Base-by-base conservation (phyloP, 2,113 vertebrate species). In the Oreotrochilus melanogaster region DNA sequence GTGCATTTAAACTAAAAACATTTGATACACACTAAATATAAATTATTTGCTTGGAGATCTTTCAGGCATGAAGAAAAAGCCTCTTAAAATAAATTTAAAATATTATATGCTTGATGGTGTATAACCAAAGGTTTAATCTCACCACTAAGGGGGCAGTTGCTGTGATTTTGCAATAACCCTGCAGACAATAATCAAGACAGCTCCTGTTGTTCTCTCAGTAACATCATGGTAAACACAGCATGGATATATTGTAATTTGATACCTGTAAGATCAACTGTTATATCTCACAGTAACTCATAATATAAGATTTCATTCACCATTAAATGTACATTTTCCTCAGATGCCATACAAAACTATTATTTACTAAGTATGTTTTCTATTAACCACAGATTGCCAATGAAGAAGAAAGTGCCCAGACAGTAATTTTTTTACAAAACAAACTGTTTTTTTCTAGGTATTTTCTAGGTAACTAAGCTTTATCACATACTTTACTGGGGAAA, bases 1-100 rank as follows among this genome's bases (percentile, higher is more conserved):
- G 87, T 97, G 97, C 97, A 96, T 97, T 97, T 97, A 97, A 97
- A 97, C 92, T 95, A 97, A 97, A 97, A 97, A 97, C 83, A 97
- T 95, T 96, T 95, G 94, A 97, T 96, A 97, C 83, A 97, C 80
- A 97, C 96, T 95, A 98, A 98, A 97, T 98, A 98, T 97, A 97
- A 98, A 98, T 98, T 97, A 98, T 98, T 98, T 98, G 96, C 97
- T 97, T 93, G 89, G 94, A 95, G 95, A 96, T 97, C 97, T 98
- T 96, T 98, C 97, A 95, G 96, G 98, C 98, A 98, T 98, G 97
- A 98, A 98, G 97, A 98, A 97, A 98, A 98, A 96, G 97, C 97
- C 98, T 98, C 98, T 98, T 97, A 97, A 98, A 98, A 97, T 98
- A 98, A 98, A 97, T 98, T 97, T 97, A 98, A 98, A 98, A 98